Base-by-base conservation (phyloP, 2,888 invertebrate species). In the Operophtera brumata region DNA sequence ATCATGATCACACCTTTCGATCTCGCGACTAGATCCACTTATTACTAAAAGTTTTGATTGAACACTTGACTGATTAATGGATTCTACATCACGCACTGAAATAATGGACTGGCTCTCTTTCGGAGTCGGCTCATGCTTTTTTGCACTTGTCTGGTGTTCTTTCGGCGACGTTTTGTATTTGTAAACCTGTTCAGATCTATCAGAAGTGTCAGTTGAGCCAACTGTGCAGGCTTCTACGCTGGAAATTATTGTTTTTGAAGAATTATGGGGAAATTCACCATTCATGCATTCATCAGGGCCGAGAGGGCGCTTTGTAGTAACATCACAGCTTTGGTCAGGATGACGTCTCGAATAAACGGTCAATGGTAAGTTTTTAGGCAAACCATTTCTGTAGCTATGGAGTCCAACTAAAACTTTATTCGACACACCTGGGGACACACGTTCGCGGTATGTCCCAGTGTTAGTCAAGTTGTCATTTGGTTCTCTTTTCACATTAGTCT, bases 301-400 rank as follows among this genome's bases (percentile, higher is more conserved):
- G 6, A 30, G 28, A n/a, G 25, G n/a, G n/a, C 9, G 36, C 10
- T 25, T 8, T 12, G n/a, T 8, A 10, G 32, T 32, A 14, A 25
- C 11, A 13, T 42, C 14, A 28, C 6, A 1, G 10, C 5, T 35
- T 14, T 48, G 41, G 13, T 3, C 10, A 42, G 40, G 30, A 13
- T 48, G 47, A 9, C 47, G 40, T 13, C 8, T 47, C 2, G 40
- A 47, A 40, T 32, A 34, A 47, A 41, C 41, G 10, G 41, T 34
- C 12, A 34, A 11, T 2, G 41, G 34, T 10, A 32, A 9, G 9
- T 1, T 12, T 42, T 48, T 28, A 6, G 40, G 32, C 40, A 39
- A 39, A 47, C 6, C 11, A 11, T 40, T 40, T 11, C 3, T 1
- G 10, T 30, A 28, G 5, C 0, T 26, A 14, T 7, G 14, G 4